Evolutionary conservation across 23 tunicate species (phyloP).

Genomic region (Clavelina lepadiformis): DNA sequence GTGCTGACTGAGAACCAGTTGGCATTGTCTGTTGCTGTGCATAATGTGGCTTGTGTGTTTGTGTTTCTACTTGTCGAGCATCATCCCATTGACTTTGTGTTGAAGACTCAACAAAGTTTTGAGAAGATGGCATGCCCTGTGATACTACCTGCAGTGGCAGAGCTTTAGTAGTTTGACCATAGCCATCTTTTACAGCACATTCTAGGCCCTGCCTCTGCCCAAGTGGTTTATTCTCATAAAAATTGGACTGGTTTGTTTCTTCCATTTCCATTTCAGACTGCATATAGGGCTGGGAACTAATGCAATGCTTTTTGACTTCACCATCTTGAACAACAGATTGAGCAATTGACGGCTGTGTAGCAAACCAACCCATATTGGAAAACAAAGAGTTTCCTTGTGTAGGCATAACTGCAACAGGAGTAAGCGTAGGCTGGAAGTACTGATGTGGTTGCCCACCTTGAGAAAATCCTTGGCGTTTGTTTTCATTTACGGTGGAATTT

Average conservation of each 20-base stretch:
- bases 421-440: slow-evolving; percentile 50
- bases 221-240: not conserved
- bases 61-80: not conserved
- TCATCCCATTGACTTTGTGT: not conserved
- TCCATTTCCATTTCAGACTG: slow-evolving; percentile 8
- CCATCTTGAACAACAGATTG: not conserved
- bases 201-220: too few relatives aligned
- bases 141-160: not conserved
- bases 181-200: too few relatives aligned
- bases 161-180: not conserved
- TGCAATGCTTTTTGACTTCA: not conserved
- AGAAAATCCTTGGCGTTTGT: not conserved
- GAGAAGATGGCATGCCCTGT: not conserved
- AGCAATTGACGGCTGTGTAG: slow-evolving; percentile 11
- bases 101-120: not conserved
- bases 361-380: slow-evolving; percentile 50
- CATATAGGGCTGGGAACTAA: not conserved
- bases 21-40: slow-evolving; percentile 31
- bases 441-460: slow-evolving; percentile 32
- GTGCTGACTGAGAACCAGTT: not conserved
- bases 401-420: slow-evolving; percentile 68
- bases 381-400: slow-evolving; percentile 36
- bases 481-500: not conserved
- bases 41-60: slow-evolving; percentile 44
- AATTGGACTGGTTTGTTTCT: not conserved